Base-by-base conservation (phyloP, 2,797 vertebrate genomes). In the Molossus molossus region DNA sequence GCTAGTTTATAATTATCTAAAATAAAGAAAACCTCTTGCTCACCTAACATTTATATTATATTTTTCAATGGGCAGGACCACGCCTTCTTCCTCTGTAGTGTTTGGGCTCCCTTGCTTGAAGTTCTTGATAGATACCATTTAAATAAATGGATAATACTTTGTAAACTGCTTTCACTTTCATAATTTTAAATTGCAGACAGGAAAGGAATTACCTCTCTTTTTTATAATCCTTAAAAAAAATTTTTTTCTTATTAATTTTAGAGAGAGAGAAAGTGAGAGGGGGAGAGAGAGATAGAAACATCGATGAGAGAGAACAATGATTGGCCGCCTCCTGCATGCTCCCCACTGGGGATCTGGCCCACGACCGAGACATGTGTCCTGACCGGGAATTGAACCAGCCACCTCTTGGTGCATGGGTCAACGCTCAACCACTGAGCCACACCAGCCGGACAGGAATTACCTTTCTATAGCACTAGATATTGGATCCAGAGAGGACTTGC, bases 131-230 rank as follows among this genome's bases (percentile, higher is more conserved):
- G 70, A 84, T 20, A 15, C 27, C 40, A 90, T 53, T 37, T 75
- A 73, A 90, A 90, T 33, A 90, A 73, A 81, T 65, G 11, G 33
- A 40, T 76, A 81, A 73, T 65, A 50, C 9, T 81, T 92, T 77
- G 17, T 76, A 84, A 62, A 90, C 62, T 91, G 72, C 67, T 85
- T 89, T 91, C 3, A 80, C 65, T 93, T 89, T 76, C 29, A 33
- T 45, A 79, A 86, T 86, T 65, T n/a, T 45, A 48, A 89, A 50
- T 3, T 79, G 25, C 33, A 91, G 87, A 60, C 40, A 83, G 37
- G 62, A 48, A 94, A 76, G 9, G 85, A 90, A 82, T 84, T 60
- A 40, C 17, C n/a, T 77, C 83, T 45, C 80, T 58, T 45, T 45
- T 45, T 45, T 45, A 45, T 45, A 45, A 45, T 45, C 0, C 40